Evolutionary conservation across 1,140 invertebrate genomes (phyloP), one percentile per base, ranked within the genome.

Genomic region (Nasonia longicornis): DNA sequence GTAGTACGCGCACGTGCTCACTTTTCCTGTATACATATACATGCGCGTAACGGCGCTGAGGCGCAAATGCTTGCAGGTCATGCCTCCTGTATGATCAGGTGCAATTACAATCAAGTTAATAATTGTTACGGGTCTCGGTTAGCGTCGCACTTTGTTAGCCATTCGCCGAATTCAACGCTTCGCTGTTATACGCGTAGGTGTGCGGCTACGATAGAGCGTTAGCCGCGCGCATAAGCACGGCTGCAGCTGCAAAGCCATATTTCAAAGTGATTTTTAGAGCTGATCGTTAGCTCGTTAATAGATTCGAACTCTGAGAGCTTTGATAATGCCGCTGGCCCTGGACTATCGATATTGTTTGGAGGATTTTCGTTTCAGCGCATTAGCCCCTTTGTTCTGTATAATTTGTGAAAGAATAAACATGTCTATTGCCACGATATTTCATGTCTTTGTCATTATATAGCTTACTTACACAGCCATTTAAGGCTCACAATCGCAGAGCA

Each of bases 31-130:
- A 58, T 58, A 58, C 31, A 35, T 58, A 58, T 31, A 67, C 64
- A 26, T 14, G 8, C 22, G n/a, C 12, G 26, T 20, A 42, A 38
- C 35, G 4, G 69, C 20, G 45, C 29, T 76, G 64, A 67, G 69
- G 20, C 67, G 42, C 80, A 58, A 58, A 58, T 58, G 52, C 20
- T n/a, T 58, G 52, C 52, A n/a, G 16, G 66, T 71, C 72, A 83
- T 84, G 85, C 78, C 84, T 78, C 77, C 83, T 87, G 83, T 87
- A 87, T 87, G 87, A 90, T 89, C 89, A 89, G 88, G 87, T 89
- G 89, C 87, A 89, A 90, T 88, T 90, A 87, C 86, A 86, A 88
- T 87, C 87, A 87, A 86, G 87, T 90, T 90, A 90, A 89, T 89
- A 89, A 90, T 89, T 87, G 87, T 88, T 86, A 87, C 85, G 70